Evolutionary conservation across 35 echinoderm and acorn worm species (phyloP).

Genomic region (Apostichopus parvimensis): DNA sequence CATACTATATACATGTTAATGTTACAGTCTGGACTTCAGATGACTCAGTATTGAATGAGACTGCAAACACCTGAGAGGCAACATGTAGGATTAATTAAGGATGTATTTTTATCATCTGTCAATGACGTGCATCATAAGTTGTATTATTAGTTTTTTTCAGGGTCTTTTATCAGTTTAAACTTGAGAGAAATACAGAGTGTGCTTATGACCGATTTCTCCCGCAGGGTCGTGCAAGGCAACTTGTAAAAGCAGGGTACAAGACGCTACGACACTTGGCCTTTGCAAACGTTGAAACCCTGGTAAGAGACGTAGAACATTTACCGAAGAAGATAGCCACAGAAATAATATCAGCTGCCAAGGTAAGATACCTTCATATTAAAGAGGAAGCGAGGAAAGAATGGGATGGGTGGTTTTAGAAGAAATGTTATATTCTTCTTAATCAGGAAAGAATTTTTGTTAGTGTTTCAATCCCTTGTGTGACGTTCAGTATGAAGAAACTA

Average conservation of each 20-base stretch:
- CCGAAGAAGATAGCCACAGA: conserved; percentile 76
- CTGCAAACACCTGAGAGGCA: no score
- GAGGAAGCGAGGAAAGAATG: not conserved
- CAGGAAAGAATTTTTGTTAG: not conserved
- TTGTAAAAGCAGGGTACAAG: conserved; percentile 86
- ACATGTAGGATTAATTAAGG: no score
- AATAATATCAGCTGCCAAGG: conserved; percentile 91
- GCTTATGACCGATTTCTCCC: not conserved
- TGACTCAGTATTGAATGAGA: no score
- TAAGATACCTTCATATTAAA: conserved; percentile 7
- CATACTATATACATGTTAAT: no score
- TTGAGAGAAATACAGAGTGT: no score
- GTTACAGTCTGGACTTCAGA: no score
- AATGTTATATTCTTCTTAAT: not conserved
- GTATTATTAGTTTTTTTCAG: no score
- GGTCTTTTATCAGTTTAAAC: no score
- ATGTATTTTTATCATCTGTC: no score
- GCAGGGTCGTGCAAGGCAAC: conserved; percentile 83
- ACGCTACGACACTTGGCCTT: conserved; percentile 79
- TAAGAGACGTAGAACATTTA: conserved; percentile 69
- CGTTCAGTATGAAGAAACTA: no score
- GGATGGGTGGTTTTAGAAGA: not conserved
- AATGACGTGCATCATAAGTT: no score
- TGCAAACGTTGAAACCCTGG: conserved; percentile 61
- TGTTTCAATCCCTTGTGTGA: no score